Base-by-base conservation (phyloP, 2,113 vertebrate species). In the Ictalurus furcatus region DNA sequence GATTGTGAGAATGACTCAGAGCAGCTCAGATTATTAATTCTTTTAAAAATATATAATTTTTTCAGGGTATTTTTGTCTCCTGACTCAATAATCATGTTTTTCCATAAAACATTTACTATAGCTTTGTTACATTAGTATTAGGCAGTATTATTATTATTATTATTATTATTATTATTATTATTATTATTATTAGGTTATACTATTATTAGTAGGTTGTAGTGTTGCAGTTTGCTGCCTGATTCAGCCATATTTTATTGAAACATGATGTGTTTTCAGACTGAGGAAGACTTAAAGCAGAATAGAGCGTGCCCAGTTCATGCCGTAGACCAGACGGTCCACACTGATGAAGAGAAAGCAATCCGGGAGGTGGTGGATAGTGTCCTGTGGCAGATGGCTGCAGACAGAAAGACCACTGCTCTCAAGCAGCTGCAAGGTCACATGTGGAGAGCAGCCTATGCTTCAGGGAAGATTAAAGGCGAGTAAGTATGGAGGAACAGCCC, bases 341-440 rank as follows among this genome's bases (percentile, higher is more conserved):
- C 97, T 0, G 97, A 97, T 58, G 93, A 96, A 85, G 97, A 98
- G 90, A 96, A 93, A 87, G 92, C 96, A 80, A 98, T 99, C 92
- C 96, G 96, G 88, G 97, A 97, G 0, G 97, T 99, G 0, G 95
- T 97, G 14, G 97, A 98, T 86, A 97, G 96, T 0, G 97, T 99
- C 69, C 93, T 94, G 86, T 99, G 98, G 98, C 98, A 99, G 95
- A 99, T 99, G 98, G 96, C 97, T 0, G 94, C 96, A 28, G 98
- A 99, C 94, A 96, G 98, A 90, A 99, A 99, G 94, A 98, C 96
- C n/a, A 98, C 96, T 0, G 98, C 98, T 0, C 96, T 99, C 90
- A 99, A 99, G 80, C 98, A 98, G 93, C 95, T 99, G 44, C 98
- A 99, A 91, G 98, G 98, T 23, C 98, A 99, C 95, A 99, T 99